phyloP scores from a whole-genome alignment of 2,888 invertebrate genomes.

The Seira sanloemensis region DNA sequence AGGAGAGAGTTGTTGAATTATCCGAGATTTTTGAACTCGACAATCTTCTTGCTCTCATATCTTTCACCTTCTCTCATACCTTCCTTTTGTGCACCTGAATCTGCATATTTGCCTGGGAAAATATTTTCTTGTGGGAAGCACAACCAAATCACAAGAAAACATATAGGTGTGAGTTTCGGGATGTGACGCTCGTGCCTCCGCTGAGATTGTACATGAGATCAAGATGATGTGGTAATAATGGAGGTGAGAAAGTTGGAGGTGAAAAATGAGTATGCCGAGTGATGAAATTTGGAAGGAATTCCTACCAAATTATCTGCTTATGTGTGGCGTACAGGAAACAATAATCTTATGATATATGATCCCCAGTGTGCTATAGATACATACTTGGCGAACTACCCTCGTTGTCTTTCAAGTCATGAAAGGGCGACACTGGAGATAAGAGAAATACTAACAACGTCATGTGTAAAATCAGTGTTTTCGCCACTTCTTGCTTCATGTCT shows the following conservation, averaged over 20 bases:
- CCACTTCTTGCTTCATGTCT: neutral
- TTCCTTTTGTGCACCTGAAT: constrained; percentile 9
- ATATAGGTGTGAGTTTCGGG: neutral
- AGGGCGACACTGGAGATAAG: constrained; percentile 1
- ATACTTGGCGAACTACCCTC: neutral
- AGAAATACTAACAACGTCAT: neutral
- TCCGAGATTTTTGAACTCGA: constrained; percentile 51
- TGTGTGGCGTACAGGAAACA: neutral
- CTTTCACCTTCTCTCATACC: constrained; percentile 22
- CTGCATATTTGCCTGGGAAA: neutral
- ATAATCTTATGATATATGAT: too few species aligned
- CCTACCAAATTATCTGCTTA: neutral
- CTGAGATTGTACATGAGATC: constrained; percentile 39
- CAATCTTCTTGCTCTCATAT: constrained; percentile 23
- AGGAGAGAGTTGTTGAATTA: constrained; percentile 55
- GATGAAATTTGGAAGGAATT: neutral
- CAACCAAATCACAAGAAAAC: neutral
- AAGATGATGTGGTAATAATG: constrained; percentile 9
- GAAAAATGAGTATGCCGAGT: neutral
- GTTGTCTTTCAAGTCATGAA: neutral
- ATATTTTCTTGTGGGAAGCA: neutral
- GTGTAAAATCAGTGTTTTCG: neutral
- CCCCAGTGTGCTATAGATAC: too few species aligned
- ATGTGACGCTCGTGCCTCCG: constrained; percentile 10
- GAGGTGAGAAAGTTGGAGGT: constrained; percentile 1